Evolutionary conservation across 1,140 invertebrate species (phyloP).

Genomic region (Drosophila oshimai): DNA sequence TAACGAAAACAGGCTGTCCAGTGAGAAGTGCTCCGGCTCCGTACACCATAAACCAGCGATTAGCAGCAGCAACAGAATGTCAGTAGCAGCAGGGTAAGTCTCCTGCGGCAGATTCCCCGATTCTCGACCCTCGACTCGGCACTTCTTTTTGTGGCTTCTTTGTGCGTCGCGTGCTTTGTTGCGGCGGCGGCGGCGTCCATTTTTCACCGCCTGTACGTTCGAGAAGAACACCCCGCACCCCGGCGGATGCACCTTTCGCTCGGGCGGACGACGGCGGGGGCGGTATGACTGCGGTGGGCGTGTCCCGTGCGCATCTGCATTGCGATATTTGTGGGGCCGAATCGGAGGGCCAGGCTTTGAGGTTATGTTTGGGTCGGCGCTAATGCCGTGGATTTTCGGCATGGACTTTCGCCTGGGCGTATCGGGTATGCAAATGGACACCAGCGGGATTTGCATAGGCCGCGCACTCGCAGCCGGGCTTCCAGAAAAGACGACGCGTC

Average conservation of each 20-base stretch:
- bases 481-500: conserved; percentile 7
- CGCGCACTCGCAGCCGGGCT: conserved; percentile 1
- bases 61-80: conserved; percentile 55
- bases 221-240: not conserved
- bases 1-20: conserved; percentile 39
- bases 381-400: conserved; percentile 41
- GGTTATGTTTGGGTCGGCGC: conserved; percentile 63
- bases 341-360: conserved; percentile 38
- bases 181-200: conserved; percentile 53
- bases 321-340: conserved; percentile 42
- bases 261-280: not conserved
- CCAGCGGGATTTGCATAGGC: conserved; percentile 9
- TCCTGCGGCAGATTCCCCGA: not conserved
- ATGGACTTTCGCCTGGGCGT: conserved; percentile 38
- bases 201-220: conserved; percentile 30
- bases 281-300: conserved; percentile 33
- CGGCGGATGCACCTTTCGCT: not conserved
- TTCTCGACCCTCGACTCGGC: not conserved
- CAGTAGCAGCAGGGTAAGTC: conserved; percentile 62
- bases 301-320: conserved; percentile 64
- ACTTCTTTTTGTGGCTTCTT: conserved; percentile 74
- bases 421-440: conserved; percentile 36
- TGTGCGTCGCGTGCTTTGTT: conserved; percentile 69
- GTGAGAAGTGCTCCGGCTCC: conserved; percentile 32
- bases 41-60: conserved; percentile 5